Conservation (phyloP, 1,140 invertebrate genomes). For the Psilanteris sp. region DNA sequence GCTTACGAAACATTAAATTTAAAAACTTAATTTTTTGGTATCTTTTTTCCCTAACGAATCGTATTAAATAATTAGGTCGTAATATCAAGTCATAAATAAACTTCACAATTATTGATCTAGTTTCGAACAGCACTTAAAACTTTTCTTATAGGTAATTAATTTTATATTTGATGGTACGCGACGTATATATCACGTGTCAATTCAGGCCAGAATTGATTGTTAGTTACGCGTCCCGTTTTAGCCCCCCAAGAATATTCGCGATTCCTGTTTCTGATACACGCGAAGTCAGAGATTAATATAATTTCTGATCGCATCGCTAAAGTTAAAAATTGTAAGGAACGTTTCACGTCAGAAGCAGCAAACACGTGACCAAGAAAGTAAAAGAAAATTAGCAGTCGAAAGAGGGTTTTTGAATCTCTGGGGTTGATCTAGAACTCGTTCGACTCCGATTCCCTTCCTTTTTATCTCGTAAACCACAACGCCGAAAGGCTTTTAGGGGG, state of each 20-base stretch:
- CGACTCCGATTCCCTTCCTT: slow-evolving; percentile 46
- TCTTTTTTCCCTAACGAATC: no score
- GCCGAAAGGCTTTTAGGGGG: slow-evolving; percentile 75
- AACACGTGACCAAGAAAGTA: slow-evolving; percentile 48
- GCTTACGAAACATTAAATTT: no score
- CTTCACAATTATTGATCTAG: no score
- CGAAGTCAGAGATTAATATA: slow-evolving; percentile 14
- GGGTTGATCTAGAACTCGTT: slow-evolving; percentile 60
- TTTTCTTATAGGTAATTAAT: no score
- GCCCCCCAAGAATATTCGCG: no score
- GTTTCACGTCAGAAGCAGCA: slow-evolving; percentile 23
- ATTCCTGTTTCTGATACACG: slow-evolving; percentile 6
- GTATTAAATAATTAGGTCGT: no score
- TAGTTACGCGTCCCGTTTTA: no score
- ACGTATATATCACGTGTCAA: slow-evolving; percentile 2
- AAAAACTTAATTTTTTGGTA: no score
- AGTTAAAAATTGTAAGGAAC: slow-evolving; percentile 14
- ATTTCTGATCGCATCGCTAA: not conserved
- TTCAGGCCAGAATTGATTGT: no score
- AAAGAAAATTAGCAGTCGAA: slow-evolving; percentile 55
- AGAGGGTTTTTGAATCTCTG: slow-evolving; percentile 45
- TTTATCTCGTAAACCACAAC: slow-evolving; percentile 74
- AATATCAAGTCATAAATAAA: no score
- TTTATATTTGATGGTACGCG: no score
- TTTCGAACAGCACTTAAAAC: no score